These are phyloP conservation scores for Gryllus longicercus DNA, from an alignment of 2,888 invertebrate genomes.

Conservation along the genomic window DNA sequence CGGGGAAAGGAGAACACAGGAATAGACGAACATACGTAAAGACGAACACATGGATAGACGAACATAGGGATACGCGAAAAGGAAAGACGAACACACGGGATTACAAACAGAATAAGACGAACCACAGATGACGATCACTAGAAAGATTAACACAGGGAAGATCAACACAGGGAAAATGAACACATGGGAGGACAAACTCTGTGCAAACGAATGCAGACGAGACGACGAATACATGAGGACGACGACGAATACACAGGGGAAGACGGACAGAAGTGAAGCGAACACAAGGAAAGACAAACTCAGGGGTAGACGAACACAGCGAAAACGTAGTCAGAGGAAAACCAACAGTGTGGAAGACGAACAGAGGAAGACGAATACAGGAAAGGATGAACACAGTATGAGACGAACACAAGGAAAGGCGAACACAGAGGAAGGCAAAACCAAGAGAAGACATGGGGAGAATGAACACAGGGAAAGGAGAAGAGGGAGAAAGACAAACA, in stretches of 20 bases:
- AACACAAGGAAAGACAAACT: not conserved
- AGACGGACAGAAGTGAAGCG: not conserved
- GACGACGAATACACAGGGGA: too few relatives aligned
- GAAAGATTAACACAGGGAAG: too few relatives aligned
- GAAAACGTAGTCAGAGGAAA: too few relatives aligned
- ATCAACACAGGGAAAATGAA: too few relatives aligned
- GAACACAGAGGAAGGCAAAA: not conserved
- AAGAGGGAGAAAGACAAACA: not conserved
- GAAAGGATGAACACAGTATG: not conserved
- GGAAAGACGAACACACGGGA: too few relatives aligned
- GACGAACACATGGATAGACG: not conserved
- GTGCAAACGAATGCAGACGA: too few relatives aligned
- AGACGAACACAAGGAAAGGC: not conserved
- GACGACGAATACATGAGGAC: too few relatives aligned
- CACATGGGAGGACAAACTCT: too few relatives aligned
- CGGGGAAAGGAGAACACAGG: not conserved
- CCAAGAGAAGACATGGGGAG: not conserved
- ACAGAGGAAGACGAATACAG: too few relatives aligned
- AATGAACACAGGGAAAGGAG: not conserved
- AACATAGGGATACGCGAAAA: not conserved
- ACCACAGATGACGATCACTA: too few relatives aligned
- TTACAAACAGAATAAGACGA: too few relatives aligned
- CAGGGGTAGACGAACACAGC: not conserved
- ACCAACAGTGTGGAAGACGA: too few relatives aligned
- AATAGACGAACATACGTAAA: not conserved